Evolutionary conservation across 2,113 vertebrate species (phyloP), one percentile per base, ranked within the genome.

Genomic region (Merops nubicus): DNA sequence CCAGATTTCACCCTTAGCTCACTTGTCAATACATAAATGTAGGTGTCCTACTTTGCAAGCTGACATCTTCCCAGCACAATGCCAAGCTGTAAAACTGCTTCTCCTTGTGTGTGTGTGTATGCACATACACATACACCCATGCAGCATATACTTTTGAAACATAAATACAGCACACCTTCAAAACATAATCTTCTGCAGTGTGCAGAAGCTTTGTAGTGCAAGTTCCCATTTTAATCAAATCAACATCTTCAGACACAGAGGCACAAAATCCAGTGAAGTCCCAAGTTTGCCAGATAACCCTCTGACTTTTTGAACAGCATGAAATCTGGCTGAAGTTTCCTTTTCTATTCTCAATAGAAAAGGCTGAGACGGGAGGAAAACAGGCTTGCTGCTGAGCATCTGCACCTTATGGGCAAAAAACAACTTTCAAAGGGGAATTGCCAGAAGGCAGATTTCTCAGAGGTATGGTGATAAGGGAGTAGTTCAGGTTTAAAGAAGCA

Each of bases 391-490:
- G 51, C 48, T 85, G 63, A 82, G 56, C 62, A 50, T 42, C 65
- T 92, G 53, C 33, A 60, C 26, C 48, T 92, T 69, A 48, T 5
- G 36, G 64, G 34, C 38, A 67, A 94, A 62, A 74, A 74, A 6
- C 26, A 78, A 40, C 67, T 79, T 85, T 93, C 77, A 92, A 91
- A 87, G 21, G 31, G 20, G 34, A 68, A 38, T 38, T 94, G 62
- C 69, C 81, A 83, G 77, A 78, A 87, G 80, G 38, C 51, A 92
- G 38, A 65, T 85, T 89, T 91, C 81, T 96, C 62, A 93, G 62
- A 65, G 28, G 48, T 48, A 42, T 0, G 0, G 19, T 25, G 34
- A 57, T 82, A 87, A 91, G 77, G 65, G 23, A 89, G 22, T 15
- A 72, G 56, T 50, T 88, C 23, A 54, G 42, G 21, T 79, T 89